phyloP scores from a whole-genome alignment of 2,113 vertebrate genomes.

The Myiozetetes cayanensis region DNA sequence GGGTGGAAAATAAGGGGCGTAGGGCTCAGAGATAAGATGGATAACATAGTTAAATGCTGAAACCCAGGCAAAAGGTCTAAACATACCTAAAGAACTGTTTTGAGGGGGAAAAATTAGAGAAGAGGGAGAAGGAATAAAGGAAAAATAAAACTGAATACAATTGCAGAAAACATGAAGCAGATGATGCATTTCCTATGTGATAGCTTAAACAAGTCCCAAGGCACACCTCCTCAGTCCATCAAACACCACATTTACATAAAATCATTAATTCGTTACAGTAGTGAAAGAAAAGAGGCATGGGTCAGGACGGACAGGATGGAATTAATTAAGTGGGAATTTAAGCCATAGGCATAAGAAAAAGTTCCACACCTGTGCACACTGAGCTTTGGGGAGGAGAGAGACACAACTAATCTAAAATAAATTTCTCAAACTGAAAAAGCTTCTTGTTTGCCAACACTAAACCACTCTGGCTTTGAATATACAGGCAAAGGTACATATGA shows the following conservation, averaged over 20 bases:
- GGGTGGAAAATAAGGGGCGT: not conserved
- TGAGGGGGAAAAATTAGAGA: not conserved
- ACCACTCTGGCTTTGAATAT: not conserved
- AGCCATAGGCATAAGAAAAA: not conserved
- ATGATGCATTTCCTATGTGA: conserved; percentile 43
- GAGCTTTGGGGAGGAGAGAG: not conserved
- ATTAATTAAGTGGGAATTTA: not conserved
- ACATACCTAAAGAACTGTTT: conserved; percentile 2
- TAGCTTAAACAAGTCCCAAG: conserved; percentile 49
- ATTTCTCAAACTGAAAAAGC: not conserved
- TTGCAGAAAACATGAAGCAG: conserved; percentile 15
- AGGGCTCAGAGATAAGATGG: not conserved
- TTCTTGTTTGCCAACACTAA: not conserved
- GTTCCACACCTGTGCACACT: fast-evolving
- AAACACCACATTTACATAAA: conserved; percentile 62
- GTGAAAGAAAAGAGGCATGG: not conserved
- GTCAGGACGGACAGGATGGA: not conserved
- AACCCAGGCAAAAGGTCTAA: not conserved
- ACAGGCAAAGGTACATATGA: not conserved
- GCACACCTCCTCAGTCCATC: conserved; percentile 25
- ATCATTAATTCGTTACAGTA: conserved; percentile 60
- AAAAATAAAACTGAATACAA: not conserved
- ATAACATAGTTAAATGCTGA: conserved; percentile 1
- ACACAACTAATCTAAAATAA: not conserved
- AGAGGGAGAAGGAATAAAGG: not conserved